Percentiles rank a stretch among this genome's conserved stretches.
phyloP scores from a whole-genome alignment of 2,113 vertebrate genomes.

The Vidua chalybeata region DNA sequence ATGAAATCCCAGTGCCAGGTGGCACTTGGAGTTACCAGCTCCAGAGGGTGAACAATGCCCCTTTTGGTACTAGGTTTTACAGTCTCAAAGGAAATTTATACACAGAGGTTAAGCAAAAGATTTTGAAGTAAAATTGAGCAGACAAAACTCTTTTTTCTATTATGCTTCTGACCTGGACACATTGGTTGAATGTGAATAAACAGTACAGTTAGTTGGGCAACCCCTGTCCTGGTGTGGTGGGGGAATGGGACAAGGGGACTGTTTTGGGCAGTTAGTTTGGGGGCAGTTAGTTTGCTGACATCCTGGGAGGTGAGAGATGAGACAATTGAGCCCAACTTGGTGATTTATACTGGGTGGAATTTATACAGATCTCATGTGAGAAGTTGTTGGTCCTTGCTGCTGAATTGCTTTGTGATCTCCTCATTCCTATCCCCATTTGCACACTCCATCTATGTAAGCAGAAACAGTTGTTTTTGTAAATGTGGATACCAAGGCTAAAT shows the following conservation, averaged over 20 bases:
- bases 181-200: background rate
- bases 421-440: background rate
- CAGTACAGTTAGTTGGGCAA: background rate
- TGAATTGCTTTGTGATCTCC: background rate
- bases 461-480: background rate
- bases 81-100: background rate
- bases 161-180: background rate
- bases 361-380: background rate
- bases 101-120: background rate
- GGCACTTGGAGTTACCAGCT: slow-evolving; percentile 14
- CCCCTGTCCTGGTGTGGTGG: background rate
- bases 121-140: background rate
- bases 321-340: background rate
- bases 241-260: background rate
- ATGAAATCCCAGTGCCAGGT: slow-evolving; percentile 49
- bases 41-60: background rate
- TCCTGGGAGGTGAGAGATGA: background rate
- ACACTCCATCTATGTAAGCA: background rate
- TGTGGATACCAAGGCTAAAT: background rate
- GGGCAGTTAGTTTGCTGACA: background rate
- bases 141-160: background rate
- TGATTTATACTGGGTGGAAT: background rate
- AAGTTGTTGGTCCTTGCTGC: background rate
- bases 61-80: background rate
- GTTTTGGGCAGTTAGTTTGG: background rate